A percentile compares a stretch with the other conserved stretches of the same genome.
These are phyloP conservation scores for Echinarachnius parma DNA, from an alignment of 53 echinoderm and acorn worm species.

Conservation along the genomic window DNA sequence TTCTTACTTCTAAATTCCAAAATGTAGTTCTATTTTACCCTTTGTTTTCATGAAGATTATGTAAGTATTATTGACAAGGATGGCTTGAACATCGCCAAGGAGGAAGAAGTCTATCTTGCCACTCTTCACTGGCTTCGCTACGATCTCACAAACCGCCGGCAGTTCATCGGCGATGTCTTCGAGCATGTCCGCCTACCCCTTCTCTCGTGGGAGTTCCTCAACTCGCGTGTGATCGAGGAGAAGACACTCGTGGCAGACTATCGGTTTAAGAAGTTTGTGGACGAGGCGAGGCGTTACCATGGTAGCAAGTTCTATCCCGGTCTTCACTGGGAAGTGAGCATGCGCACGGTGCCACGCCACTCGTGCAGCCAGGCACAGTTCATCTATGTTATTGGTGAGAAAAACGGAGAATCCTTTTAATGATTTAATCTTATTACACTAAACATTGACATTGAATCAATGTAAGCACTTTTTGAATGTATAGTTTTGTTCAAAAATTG, in stretches of 20 bases:
- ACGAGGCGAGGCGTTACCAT: conserved; percentile 90
- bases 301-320: conserved; percentile 92
- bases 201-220: conserved; percentile 94
- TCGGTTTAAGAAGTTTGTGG: conserved; percentile 69
- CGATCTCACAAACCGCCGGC: conserved; percentile 41
- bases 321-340: conserved; percentile 93
- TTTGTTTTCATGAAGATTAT: no score
- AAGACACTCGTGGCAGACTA: conserved; percentile 59
- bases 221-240: conserved; percentile 71
- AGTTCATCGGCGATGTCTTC: conserved; percentile 66
- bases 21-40: no score
- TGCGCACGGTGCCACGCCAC: conserved; percentile 81
- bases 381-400: conserved; percentile 94
- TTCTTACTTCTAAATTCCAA: no score
- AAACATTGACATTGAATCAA: no score
- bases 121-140: conserved; percentile 75
- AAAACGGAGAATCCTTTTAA: no score
- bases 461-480: no score
- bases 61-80: conserved; percentile 87
- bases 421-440: no score
- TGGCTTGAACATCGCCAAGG: conserved; percentile 75
- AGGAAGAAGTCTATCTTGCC: conserved; percentile 82
- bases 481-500: no score
- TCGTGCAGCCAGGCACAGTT: conserved; percentile 86
- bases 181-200: conserved; percentile 93